Base-by-base conservation (phyloP, 2,797 vertebrate genomes). In the Spondyliosoma cantharus region DNA sequence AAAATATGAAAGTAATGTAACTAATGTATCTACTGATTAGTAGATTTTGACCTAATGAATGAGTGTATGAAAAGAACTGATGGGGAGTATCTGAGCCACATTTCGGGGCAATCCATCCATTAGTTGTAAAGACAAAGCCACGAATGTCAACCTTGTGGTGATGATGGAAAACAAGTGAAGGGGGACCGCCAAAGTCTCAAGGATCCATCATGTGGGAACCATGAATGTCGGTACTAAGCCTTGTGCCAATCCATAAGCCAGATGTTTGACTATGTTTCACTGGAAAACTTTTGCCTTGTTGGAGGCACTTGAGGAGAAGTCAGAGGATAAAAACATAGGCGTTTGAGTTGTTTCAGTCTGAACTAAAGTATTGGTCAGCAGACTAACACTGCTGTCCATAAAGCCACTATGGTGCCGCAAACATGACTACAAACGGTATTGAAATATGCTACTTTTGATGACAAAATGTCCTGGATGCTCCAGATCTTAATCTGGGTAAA, bases 401-500 rank as follows among this genome's bases (percentile, higher is more conserved):
- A 59, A 74, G 37, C 7, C 15, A 48, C 9, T 14, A 7, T n/a
- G 9, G 25, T 59, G 42, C 37, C 0, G 0, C 24, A 27, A 46
- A 42, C 20, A 12, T 43, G n/a, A 50, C 32, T 27, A 66, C 27
- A 25, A 48, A 42, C 56, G 8, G 22, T n/a, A 42, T 20, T 14
- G 8, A 60, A 64, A n/a, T 9, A 29, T 37, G 11, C 15, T 24
- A 16, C 8, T 17, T 70, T 15, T 61, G n/a, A 61, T 27, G 13
- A 7, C 50, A 46, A 54, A 1, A 50, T 3, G 63, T 4, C 64
- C 20, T 66, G 9, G n/a, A 65, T 73, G 27, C 42, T 60, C 24
- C 17, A n/a, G 25, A 62, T 75, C 24, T 72, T 64, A 22, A 77
- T 74, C 58, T 71, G n/a, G 54, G 17, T 14, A 14, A 61, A 78